These are phyloP conservation scores for Pithys albifrons DNA, from an alignment of 2,113 vertebrate species.

Conservation along the genomic window DNA sequence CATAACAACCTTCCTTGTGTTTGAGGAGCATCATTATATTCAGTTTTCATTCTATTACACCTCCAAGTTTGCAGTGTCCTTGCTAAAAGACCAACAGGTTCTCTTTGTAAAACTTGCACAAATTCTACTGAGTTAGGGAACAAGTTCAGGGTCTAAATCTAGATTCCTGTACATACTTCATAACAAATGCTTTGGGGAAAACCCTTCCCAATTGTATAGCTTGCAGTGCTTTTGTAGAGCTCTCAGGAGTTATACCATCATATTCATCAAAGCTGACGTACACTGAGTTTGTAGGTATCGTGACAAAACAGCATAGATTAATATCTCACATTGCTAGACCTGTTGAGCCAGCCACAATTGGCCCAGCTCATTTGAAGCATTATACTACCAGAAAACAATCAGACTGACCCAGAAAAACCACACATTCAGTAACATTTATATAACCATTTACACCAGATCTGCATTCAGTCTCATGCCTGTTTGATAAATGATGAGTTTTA, in stretches of 20 bases:
- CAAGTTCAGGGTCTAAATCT: background rate
- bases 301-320: background rate
- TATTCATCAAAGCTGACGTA: background rate
- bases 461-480: background rate
- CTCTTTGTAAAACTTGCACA: background rate
- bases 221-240: background rate
- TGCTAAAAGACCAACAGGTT: background rate
- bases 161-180: background rate
- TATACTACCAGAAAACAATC: background rate
- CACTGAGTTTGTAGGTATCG: background rate
- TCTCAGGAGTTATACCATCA: background rate
- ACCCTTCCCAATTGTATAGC: background rate
- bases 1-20: background rate
- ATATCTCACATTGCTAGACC: background rate
- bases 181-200: background rate
- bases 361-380: background rate
- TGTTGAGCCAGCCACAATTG: background rate
- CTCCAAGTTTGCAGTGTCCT: background rate
- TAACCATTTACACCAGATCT: background rate
- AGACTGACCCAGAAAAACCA: constrained; percentile 22
- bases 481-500: constrained; percentile 35
- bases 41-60: background rate
- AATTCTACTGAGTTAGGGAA: background rate
- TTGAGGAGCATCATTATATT: background rate
- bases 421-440: background rate